Percentiles rank a stretch among this genome's conserved stretches.
Conservation (phyloP, 2,113 vertebrate species). For the Mobula hypostoma region DNA sequence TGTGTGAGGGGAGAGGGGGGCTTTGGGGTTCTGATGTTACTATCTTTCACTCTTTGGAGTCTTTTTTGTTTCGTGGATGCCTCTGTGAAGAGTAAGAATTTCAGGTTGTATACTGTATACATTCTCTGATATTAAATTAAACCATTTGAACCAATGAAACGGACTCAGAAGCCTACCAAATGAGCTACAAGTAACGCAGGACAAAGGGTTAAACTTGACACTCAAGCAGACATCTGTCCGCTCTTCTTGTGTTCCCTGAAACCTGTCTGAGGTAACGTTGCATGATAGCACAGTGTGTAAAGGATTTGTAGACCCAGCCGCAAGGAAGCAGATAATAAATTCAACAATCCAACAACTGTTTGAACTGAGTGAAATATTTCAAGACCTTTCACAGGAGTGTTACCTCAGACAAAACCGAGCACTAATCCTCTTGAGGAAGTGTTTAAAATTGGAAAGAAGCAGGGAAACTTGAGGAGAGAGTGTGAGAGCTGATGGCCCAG, state of each 20-base stretch:
- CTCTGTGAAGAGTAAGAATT: too few relatives aligned
- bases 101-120: too few relatives aligned
- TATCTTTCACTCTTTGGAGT: too few relatives aligned
- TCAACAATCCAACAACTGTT: background rate
- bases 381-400: background rate
- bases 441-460: background rate
- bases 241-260: background rate
- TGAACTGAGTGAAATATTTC: background rate
- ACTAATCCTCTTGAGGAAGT: background rate
- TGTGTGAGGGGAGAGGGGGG: too few relatives aligned
- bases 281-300: background rate
- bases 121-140: too few relatives aligned
- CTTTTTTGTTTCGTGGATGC: too few relatives aligned
- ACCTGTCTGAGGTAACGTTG: background rate
- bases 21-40: too few relatives aligned
- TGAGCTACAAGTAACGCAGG: too few relatives aligned
- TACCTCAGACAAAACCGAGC: background rate
- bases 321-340: background rate
- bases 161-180: too few relatives aligned
- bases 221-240: background rate
- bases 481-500: background rate
- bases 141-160: too few relatives aligned
- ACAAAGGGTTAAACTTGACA: background rate
- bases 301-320: background rate
- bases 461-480: background rate